A percentile compares a stretch with the other conserved stretches of the same genome.
phyloP scores from a whole-genome alignment of 2,113 vertebrate species.

The Nanger granti region DNA sequence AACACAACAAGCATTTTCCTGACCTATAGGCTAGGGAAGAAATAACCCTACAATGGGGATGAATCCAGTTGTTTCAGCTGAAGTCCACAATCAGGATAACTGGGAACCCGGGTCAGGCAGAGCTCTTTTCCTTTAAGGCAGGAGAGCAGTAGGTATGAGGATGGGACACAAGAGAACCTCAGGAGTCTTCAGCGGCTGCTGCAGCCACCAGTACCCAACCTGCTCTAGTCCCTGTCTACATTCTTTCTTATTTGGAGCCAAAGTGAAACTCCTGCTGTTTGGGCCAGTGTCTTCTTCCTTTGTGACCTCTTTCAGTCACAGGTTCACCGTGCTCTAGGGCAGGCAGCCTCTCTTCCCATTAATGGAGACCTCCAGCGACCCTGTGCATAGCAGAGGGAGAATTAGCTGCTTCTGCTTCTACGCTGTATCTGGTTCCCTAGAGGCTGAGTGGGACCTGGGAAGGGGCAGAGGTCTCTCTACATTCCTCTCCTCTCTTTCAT shows the following conservation, averaged over 20 bases:
- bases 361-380: neutral
- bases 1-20: slow-evolving; percentile 1
- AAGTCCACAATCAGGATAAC: neutral
- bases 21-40: slow-evolving; percentile 2
- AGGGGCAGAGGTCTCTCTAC: neutral
- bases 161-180: neutral
- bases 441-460: neutral
- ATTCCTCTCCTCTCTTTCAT: neutral
- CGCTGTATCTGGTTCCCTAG: neutral
- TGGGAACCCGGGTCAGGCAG: neutral
- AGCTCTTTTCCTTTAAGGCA: neutral
- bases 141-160: neutral
- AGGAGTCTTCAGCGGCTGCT: neutral
- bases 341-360: neutral
- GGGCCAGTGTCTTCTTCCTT: neutral
- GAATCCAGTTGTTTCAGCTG: neutral
- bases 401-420: neutral
- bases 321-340: neutral
- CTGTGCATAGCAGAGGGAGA: neutral
- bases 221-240: neutral
- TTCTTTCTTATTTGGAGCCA: neutral
- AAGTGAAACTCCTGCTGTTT: neutral
- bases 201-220: neutral
- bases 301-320: neutral
- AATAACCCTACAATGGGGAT: neutral